Evolutionary conservation across 2,888 invertebrate genomes (phyloP).

Genomic region (Lamproptera curius): DNA sequence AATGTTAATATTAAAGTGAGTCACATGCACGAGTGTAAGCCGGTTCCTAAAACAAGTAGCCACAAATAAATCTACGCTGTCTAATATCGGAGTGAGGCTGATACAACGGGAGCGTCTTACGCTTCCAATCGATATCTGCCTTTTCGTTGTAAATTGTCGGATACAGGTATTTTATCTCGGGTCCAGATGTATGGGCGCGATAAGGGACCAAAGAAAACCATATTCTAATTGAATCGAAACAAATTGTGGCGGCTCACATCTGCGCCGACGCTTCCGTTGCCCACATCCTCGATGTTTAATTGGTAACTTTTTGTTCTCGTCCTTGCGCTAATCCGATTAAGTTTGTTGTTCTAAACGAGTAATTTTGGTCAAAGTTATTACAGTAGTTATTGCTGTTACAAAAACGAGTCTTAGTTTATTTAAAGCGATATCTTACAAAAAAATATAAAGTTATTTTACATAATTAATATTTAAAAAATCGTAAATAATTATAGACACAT

Average conservation of each 20-base stretch:
- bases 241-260: slow-evolving; percentile 24
- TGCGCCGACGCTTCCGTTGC: slow-evolving; percentile 35
- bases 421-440: too few species aligned
- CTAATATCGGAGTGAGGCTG: slow-evolving; percentile 7
- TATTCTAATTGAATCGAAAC: slow-evolving; percentile 15
- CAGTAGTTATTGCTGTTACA: too few species aligned
- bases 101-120: slow-evolving; percentile 6
- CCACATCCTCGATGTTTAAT: slow-evolving; percentile 36
- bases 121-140: slow-evolving; percentile 6
- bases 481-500: too few species aligned
- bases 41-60: slow-evolving; percentile 16
- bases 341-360: background rate
- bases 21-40: slow-evolving; percentile 14
- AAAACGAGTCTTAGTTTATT: too few species aligned
- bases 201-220: slow-evolving; percentile 11
- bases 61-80: slow-evolving; percentile 11
- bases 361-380: too few species aligned
- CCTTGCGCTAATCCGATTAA: slow-evolving; percentile 45
- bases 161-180: slow-evolving; percentile 9
- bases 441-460: too few species aligned
- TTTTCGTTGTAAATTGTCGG: background rate
- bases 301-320: slow-evolving; percentile 37
- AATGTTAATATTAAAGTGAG: slow-evolving; percentile 16
- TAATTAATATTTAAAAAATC: too few species aligned
- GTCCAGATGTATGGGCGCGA: slow-evolving; percentile 8